Percentiles rank a stretch among this genome's conserved stretches.
phyloP scores from a whole-genome alignment of 2,797 vertebrate species.

The Coregonus ussuriensis region DNA sequence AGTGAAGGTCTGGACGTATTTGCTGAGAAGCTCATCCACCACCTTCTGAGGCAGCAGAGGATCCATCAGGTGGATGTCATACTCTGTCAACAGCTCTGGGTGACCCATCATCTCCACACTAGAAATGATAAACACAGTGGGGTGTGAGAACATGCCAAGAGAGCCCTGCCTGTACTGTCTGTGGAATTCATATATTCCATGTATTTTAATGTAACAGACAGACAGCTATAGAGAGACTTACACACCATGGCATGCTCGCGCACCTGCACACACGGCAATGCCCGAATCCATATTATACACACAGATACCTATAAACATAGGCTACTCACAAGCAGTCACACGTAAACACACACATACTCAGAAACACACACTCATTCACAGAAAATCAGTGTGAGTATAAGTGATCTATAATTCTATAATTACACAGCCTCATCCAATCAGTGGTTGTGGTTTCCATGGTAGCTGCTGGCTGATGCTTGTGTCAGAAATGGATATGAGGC shows the following conservation, averaged over 20 bases:
- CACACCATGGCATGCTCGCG: neutral
- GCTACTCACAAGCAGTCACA: neutral
- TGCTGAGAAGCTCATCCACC: slow-evolving; percentile 87
- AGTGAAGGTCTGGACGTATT: slow-evolving; percentile 91
- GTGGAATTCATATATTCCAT: neutral
- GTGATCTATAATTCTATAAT: neutral
- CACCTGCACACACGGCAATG: neutral
- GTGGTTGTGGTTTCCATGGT: neutral
- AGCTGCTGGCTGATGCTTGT: neutral
- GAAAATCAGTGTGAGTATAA: neutral
- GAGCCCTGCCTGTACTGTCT: neutral
- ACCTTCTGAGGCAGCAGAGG: slow-evolving; percentile 84
- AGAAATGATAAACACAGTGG: slow-evolving; percentile 21
- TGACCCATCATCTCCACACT: slow-evolving; percentile 97
- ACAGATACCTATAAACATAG: neutral
- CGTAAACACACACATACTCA: neutral
- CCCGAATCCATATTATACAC: slow-evolving; percentile 1
- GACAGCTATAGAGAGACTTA: neutral
- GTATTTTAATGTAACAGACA: neutral
- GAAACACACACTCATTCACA: neutral
- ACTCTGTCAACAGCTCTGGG: slow-evolving; percentile 85
- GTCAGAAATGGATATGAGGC: slow-evolving; percentile 12
- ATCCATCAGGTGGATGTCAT: slow-evolving; percentile 83
- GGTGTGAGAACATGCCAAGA: neutral
- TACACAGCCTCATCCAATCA: neutral